Evolutionary conservation across 2,888 invertebrate species (phyloP).

Genomic region (Melipona bicolor): DNA sequence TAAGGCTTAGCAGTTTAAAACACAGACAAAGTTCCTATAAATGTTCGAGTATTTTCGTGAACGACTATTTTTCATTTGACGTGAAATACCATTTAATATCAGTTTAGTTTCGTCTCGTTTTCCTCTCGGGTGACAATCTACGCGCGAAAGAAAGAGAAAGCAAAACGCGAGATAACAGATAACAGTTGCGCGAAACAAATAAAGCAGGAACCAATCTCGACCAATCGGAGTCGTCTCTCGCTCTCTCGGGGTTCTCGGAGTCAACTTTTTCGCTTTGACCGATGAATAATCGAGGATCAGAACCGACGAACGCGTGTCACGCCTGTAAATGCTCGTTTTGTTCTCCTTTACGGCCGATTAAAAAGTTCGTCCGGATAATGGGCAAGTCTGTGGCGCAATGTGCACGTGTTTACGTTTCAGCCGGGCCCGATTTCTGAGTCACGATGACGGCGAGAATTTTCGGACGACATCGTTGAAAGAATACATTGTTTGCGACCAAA

Average conservation of each 20-base stretch:
- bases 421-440: conserved; percentile 41
- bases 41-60: too few species aligned
- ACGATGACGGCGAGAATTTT: conserved; percentile 44
- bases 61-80: too few species aligned
- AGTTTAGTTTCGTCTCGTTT: too few species aligned
- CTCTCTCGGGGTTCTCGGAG: neutral
- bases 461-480: conserved; percentile 24
- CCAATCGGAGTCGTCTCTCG: neutral
- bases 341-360: conserved; percentile 21
- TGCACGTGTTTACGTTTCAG: conserved; percentile 34
- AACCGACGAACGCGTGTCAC: neutral
- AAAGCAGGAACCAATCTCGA: neutral
- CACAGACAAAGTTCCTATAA: too few species aligned
- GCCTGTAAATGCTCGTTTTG: conserved; percentile 30
- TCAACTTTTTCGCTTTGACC: conserved; percentile 1
- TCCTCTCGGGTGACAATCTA: too few species aligned
- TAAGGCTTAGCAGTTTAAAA: too few species aligned
- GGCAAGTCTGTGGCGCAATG: conserved; percentile 21
- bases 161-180: neutral
- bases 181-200: conserved; percentile 19
- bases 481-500: conserved; percentile 38
- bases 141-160: neutral
- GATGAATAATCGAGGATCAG: conserved; percentile 21
- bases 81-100: too few species aligned
- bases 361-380: conserved; percentile 30